phyloP scores from a whole-genome alignment of 2,888 invertebrate species.

The Cheiracanthium punctorium region DNA sequence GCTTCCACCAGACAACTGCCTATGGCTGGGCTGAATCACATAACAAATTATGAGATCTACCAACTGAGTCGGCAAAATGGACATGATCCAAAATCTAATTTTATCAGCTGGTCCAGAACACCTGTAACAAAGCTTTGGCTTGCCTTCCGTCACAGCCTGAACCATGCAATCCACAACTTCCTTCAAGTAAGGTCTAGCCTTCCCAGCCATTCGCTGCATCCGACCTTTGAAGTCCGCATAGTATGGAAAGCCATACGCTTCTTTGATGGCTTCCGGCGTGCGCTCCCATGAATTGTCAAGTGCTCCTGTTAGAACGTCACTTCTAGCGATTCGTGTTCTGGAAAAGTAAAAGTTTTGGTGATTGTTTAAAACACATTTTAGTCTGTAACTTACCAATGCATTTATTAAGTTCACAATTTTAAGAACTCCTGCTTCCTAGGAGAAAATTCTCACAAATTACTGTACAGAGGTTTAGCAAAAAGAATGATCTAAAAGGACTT shows the following conservation, averaged over 20 bases:
- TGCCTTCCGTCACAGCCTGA: slow-evolving; percentile 73
- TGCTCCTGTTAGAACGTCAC: slow-evolving; percentile 62
- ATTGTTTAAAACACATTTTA: too few relatives aligned
- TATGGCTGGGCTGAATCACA: slow-evolving; percentile 56
- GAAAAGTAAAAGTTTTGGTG: too few relatives aligned
- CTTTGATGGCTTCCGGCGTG: slow-evolving; percentile 73
- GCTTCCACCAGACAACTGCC: slow-evolving; percentile 45
- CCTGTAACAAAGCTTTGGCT: slow-evolving; percentile 40
- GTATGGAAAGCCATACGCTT: slow-evolving; percentile 74
- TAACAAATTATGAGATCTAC: slow-evolving; percentile 55
- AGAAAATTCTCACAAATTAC: too few relatives aligned
- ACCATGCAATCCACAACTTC: slow-evolving; percentile 75
- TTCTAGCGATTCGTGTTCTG: slow-evolving; percentile 53
- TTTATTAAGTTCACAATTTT: too few relatives aligned
- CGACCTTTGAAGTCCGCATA: slow-evolving; percentile 73
- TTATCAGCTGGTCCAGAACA: slow-evolving; percentile 60
- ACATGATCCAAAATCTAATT: slow-evolving; percentile 57
- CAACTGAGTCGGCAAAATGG: slow-evolving; percentile 40
- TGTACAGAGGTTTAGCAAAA: too few relatives aligned
- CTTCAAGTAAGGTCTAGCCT: slow-evolving; percentile 72
- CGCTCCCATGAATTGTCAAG: slow-evolving; percentile 74
- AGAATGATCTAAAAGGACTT: too few relatives aligned
- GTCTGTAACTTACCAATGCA: too few relatives aligned
- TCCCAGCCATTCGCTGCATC: slow-evolving; percentile 57
- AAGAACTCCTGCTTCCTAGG: too few relatives aligned